These are phyloP conservation scores for Xestia sexstrigata DNA, from an alignment of 2,888 invertebrate species.

Conservation along the genomic window DNA sequence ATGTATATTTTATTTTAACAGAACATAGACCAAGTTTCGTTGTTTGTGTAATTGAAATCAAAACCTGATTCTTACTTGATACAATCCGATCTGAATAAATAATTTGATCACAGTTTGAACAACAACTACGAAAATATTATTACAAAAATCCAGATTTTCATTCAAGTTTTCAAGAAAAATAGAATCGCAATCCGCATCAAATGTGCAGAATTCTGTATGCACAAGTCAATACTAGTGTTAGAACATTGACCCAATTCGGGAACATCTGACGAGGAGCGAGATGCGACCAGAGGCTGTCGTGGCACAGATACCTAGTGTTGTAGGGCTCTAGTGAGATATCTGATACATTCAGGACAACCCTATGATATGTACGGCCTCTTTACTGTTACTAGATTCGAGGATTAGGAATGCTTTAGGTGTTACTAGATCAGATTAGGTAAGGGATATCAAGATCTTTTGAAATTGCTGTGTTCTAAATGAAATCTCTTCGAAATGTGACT, in stretches of 20 bases:
- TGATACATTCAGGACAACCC: slow-evolving; percentile 20
- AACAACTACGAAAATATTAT: slow-evolving; percentile 2
- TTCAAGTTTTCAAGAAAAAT: background rate
- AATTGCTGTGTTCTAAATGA: background rate
- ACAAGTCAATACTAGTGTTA: slow-evolving; percentile 50
- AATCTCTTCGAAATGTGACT: background rate
- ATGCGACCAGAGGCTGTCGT: slow-evolving; percentile 54
- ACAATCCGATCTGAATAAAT: background rate
- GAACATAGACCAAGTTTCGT: slow-evolving; percentile 2
- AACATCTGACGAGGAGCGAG: slow-evolving; percentile 58
- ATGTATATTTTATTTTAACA: slow-evolving; percentile 7
- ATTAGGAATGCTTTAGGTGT: slow-evolving; percentile 27
- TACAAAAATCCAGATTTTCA: background rate
- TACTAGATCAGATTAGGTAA: slow-evolving; percentile 20
- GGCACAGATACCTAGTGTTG: slow-evolving; percentile 36
- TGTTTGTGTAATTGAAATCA: slow-evolving; percentile 16
- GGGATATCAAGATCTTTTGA: slow-evolving; percentile 4
- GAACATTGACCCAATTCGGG: slow-evolving; percentile 65
- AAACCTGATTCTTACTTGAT: background rate
- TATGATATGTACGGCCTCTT: slow-evolving; percentile 3
- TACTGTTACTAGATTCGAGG: background rate
- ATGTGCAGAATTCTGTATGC: slow-evolving; percentile 39
- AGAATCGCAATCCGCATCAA: slow-evolving; percentile 26
- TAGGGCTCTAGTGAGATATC: slow-evolving; percentile 17
- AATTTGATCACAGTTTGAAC: background rate